Base-by-base conservation (phyloP, 2,797 vertebrate species). In the Rhyacichthys aspro region DNA sequence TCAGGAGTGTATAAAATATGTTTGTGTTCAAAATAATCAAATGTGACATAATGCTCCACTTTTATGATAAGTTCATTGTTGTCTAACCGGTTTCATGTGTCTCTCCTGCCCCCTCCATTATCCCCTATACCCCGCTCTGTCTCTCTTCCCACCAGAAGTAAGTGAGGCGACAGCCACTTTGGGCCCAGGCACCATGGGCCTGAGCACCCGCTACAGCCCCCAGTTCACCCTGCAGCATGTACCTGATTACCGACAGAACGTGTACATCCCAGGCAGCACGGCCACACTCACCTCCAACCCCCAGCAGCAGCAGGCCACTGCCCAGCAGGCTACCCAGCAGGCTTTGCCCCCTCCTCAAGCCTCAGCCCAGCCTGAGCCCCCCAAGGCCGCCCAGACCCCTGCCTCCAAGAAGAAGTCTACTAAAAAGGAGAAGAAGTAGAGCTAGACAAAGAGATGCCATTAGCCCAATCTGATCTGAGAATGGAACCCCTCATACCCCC, bases 181-280 rank as follows among this genome's bases (percentile, higher is more conserved):
- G 68, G 94, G 93, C 3, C 96, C 96, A 0, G 97, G 97, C 79
- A 98, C 96, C 54, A 98, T 99, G 96, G 97, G 96, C 59, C 85
- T 99, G 81, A 98, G 95, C 33, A 91, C 97, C 56, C 95, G 96
- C 86, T 98, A 98, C 17, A 95, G 95, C 73, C 97, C 96, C 43
- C 98, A 96, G 90, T 98, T 98, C 92, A 99, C 96, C 74, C 92
- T 98, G 85, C 97, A 98, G 90, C 98, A 99, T 0, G 96, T 98
- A 62, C 96, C 97, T 0, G 97, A 99, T 83, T 99, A 98, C 84
- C 93, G 97, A 71, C 96, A 99, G 92, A 99, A 98, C 1, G 95
- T 98, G 83, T 98, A 98, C 91, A 98, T 98, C 92, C 98, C 97
- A 0, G 98, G 98, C 72, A 97, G 95, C 91, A 98, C 96, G 0